Evolutionary conservation across 1,140 invertebrate genomes (phyloP).

Genomic region (Cataglyphis hispanica): DNA sequence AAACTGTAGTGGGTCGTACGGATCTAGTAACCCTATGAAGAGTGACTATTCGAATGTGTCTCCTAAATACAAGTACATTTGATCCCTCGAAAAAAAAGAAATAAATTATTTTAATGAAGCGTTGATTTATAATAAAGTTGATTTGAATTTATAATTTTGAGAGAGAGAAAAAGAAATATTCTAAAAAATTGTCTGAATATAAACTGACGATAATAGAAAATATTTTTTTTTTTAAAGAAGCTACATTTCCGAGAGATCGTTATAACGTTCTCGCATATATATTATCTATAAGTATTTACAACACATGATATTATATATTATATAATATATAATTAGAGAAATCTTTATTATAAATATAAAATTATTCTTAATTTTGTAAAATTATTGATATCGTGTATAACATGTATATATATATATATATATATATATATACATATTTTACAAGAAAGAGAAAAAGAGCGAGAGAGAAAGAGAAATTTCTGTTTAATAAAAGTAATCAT

Average conservation of each 20-base stretch:
- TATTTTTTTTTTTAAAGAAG: neutral
- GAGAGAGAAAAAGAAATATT: too few species aligned
- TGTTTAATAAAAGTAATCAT: neutral
- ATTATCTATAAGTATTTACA: too few species aligned
- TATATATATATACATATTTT: too few species aligned
- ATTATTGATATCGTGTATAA: neutral
- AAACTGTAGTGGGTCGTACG: constrained; percentile 34
- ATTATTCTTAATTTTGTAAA: neutral
- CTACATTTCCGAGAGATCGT: neutral
- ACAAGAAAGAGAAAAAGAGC: too few species aligned
- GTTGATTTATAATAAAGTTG: constrained; percentile 3
- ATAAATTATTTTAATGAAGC: neutral
- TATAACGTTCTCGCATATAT: neutral
- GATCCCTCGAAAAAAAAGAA: neutral
- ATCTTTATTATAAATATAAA: too few species aligned
- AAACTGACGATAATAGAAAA: neutral
- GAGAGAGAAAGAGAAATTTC: neutral
- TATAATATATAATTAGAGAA: too few species aligned
- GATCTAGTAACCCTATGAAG: constrained; percentile 35
- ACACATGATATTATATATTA: too few species aligned
- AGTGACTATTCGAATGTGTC: neutral
- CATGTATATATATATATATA: too few species aligned
- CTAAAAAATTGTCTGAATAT: neutral
- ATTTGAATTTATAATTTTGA: too few species aligned
- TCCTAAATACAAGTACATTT: neutral